Evolutionary conservation across 30 jellyfish, hydroid and myxozoan genomes (phyloP).

Genomic region (Turritopsis dohrnii): DNA sequence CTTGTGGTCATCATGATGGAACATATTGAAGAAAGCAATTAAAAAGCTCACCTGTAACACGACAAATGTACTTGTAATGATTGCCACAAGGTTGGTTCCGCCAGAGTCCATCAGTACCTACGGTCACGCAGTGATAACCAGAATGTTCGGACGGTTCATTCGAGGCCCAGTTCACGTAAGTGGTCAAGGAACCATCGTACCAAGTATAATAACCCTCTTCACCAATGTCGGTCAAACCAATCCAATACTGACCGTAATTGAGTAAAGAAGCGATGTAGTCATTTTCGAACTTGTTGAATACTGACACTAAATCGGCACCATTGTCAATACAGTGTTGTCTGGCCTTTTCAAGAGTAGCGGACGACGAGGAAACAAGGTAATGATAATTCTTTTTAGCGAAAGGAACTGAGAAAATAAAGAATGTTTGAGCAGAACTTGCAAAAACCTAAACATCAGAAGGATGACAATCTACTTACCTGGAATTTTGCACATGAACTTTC

Average conservation of each 20-base stretch:
- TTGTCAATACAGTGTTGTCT: background rate
- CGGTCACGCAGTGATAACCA: background rate
- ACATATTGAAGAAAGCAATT: no score
- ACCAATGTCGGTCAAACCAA: constrained; percentile 1
- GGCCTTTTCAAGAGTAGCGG: constrained; percentile 1
- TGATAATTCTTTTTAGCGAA: constrained; percentile 8
- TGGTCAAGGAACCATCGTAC: constrained; percentile 13
- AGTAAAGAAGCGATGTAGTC: constrained; percentile 2
- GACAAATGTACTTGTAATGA: background rate
- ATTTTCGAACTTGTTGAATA: background rate
- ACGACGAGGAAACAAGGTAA: background rate
- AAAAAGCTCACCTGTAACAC: background rate
- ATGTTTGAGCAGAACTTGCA: background rate
- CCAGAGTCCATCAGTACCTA: background rate
- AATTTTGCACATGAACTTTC: constrained; percentile 2
- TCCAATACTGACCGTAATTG: background rate
- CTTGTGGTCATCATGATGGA: no score
- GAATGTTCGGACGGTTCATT: constrained; percentile 2
- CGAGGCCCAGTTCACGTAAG: background rate
- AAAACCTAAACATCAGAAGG: background rate
- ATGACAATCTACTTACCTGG: background rate
- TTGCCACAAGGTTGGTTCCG: background rate
- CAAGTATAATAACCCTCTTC: constrained; percentile 11
- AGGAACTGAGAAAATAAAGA: background rate
- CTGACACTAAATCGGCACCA: constrained; percentile 5